phyloP scores from a whole-genome alignment of 2,797 vertebrate species.

The Sandelia bainsii region DNA sequence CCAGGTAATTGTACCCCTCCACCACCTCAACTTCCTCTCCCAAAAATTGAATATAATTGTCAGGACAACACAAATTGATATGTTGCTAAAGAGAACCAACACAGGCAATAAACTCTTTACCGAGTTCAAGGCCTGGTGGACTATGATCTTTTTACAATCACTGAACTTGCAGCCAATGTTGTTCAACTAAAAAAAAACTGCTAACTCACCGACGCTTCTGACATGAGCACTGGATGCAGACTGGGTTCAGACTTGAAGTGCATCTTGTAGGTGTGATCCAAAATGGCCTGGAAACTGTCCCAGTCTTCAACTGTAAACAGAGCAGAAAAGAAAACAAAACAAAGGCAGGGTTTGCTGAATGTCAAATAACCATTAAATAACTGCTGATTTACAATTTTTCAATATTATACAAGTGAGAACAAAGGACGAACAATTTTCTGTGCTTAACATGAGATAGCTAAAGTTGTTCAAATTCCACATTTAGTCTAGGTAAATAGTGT shows the following conservation, averaged over 20 bases:
- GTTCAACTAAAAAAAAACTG: background rate
- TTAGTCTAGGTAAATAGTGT: no score
- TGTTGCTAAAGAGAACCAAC: background rate
- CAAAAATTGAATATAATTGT: slow-evolving; percentile 6
- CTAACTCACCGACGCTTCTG: slow-evolving; percentile 94
- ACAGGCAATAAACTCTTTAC: background rate
- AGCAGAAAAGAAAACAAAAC: slow-evolving; percentile 22
- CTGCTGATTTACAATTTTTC: background rate
- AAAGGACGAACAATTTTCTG: background rate
- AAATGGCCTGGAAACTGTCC: slow-evolving; percentile 99
- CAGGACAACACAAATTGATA: background rate
- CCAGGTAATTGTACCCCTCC: no score
- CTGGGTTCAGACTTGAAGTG: slow-evolving; percentile 98
- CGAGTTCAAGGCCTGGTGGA: background rate
- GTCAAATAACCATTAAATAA: background rate
- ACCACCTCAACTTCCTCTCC: no score
- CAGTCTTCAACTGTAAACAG: slow-evolving; percentile 93
- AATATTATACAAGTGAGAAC: background rate
- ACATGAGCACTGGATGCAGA: slow-evolving; percentile 98
- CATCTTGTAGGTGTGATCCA: slow-evolving; percentile 99
- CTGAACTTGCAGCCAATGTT: background rate
- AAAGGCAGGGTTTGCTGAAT: background rate
- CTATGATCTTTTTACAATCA: background rate
- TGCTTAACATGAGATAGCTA: background rate
- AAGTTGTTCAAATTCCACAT: no score